A percentile compares a stretch with the other conserved stretches of the same genome.
Conservation (phyloP, 2,113 vertebrate genomes). For the Chionodraco myersi region DNA sequence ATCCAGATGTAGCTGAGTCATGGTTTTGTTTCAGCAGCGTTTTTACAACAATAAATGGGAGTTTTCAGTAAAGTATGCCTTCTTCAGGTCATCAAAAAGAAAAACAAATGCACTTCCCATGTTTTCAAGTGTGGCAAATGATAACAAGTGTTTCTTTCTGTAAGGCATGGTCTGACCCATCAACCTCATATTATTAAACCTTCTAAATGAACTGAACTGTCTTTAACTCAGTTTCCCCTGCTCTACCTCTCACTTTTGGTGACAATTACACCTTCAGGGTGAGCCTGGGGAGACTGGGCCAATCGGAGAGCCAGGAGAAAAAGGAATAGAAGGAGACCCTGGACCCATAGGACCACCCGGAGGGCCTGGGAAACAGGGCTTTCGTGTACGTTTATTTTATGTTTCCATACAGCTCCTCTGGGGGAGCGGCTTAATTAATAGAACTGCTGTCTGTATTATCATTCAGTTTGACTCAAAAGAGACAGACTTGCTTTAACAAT, state of each 20-base stretch:
- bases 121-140: too few species aligned
- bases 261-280: constrained; percentile 82
- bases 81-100: too few species aligned
- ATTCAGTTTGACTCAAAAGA: neutral
- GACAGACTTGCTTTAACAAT: neutral
- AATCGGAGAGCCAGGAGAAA: constrained; percentile 90
- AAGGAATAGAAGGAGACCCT: constrained; percentile 86
- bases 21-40: too few species aligned
- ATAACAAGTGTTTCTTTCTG: neutral
- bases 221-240: neutral
- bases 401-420: neutral
- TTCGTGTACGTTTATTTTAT: constrained; percentile 84
- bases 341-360: constrained; percentile 86
- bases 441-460: neutral
- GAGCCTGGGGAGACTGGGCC: constrained; percentile 87
- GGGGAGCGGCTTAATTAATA: neutral
- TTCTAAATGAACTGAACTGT: neutral
- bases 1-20: too few species aligned
- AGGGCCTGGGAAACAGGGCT: constrained; percentile 86
- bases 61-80: neutral
- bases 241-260: neutral
- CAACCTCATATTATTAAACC: neutral
- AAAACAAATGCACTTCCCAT: too few species aligned
- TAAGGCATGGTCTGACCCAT: neutral
- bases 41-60: neutral